These are phyloP conservation scores for Petrocephalus zakoni DNA, from an alignment of 2,113 vertebrate genomes.

Conservation along the genomic window DNA sequence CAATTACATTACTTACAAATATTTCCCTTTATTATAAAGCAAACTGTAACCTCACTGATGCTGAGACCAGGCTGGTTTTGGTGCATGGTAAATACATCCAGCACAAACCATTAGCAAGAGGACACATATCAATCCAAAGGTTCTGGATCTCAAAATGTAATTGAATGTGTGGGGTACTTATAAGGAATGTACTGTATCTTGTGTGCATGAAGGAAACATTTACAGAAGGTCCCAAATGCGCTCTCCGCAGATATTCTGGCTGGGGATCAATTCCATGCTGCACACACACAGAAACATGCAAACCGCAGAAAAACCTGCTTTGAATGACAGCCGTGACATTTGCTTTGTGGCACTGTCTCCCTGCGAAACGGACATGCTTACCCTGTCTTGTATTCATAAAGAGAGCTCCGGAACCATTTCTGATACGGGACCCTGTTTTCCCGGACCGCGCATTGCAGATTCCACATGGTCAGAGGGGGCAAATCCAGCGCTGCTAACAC, in stretches of 20 bases:
- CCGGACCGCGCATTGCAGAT: neutral
- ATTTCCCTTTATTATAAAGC: neutral
- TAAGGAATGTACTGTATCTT: neutral
- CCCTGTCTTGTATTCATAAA: constrained; percentile 4
- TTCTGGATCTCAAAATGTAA: neutral
- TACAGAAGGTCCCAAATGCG: neutral
- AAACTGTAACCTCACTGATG: neutral
- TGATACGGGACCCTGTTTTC: neutral
- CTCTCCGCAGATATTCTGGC: neutral
- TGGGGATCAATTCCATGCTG: neutral
- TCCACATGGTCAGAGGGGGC: neutral
- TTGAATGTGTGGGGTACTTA: neutral
- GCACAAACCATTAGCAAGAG: neutral
- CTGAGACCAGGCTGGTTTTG: neutral
- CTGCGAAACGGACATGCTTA: neutral
- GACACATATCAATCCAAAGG: neutral
- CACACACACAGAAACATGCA: neutral
- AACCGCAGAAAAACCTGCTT: neutral
- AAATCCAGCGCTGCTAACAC: neutral
- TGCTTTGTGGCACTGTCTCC: neutral
- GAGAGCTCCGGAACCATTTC: neutral
- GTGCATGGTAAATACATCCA: neutral
- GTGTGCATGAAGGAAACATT: neutral
- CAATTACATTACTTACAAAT: neutral
- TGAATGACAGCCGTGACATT: constrained; percentile 5